phyloP scores from a whole-genome alignment of 2,797 vertebrate species.

The Yasuhikotakia modesta region DNA sequence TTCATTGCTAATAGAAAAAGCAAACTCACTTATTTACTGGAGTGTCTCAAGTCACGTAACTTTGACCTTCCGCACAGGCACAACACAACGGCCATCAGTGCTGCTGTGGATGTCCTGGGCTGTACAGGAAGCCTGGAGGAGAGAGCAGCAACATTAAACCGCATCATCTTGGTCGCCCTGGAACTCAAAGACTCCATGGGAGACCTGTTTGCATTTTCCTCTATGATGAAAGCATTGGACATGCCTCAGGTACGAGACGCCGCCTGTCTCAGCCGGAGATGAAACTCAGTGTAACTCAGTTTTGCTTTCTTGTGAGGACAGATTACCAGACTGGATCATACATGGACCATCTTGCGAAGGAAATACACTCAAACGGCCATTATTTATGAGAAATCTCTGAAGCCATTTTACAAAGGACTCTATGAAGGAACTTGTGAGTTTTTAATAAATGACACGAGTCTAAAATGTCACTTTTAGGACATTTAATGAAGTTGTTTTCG shows the following conservation, averaged over 20 bases:
- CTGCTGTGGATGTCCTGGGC: conserved; percentile 95
- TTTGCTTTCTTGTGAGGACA: too few relatives aligned
- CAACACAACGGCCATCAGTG: conserved; percentile 92
- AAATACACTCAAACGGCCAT: conserved; percentile 91
- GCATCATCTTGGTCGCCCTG: conserved; percentile 90
- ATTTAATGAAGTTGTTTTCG: neutral
- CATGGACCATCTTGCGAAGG: conserved; percentile 88
- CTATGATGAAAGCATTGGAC: conserved; percentile 97
- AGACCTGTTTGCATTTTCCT: conserved; percentile 94
- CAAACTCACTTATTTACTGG: too few relatives aligned
- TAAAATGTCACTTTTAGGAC: too few relatives aligned
- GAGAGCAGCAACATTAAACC: conserved; percentile 87
- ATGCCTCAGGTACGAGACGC: conserved; percentile 90
- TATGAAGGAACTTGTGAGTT: conserved; percentile 85
- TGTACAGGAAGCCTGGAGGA: conserved; percentile 92
- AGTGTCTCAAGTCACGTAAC: too few relatives aligned
- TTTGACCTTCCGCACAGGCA: conserved; percentile 79
- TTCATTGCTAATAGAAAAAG: too few relatives aligned
- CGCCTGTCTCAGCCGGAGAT: too few relatives aligned
- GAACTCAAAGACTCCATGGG: conserved; percentile 92
- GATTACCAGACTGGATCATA: conserved; percentile 91
- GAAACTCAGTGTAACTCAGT: too few relatives aligned
- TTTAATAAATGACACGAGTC: neutral
- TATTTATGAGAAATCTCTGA: conserved; percentile 91
- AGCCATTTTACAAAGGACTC: conserved; percentile 90